These are phyloP conservation scores for Meriones unguiculatus DNA, from an alignment of 2,113 vertebrate genomes.

Conservation along the genomic window DNA sequence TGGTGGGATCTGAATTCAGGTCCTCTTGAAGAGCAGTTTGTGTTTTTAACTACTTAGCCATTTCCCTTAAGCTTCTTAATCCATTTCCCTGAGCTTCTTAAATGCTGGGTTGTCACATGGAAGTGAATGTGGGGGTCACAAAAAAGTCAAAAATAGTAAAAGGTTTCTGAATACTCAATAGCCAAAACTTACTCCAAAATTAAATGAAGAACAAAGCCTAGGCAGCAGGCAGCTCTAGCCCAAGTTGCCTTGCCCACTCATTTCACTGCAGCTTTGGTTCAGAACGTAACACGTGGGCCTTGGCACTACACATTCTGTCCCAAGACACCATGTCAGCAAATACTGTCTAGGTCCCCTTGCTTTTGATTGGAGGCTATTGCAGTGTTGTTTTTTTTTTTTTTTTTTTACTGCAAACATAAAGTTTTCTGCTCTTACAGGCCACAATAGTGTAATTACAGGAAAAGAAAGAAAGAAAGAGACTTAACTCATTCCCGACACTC, in stretches of 20 bases:
- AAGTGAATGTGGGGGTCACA: background rate
- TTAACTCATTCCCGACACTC: too few relatives aligned
- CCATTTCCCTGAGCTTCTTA: background rate
- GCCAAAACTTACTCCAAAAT: background rate
- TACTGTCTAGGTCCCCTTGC: too few relatives aligned
- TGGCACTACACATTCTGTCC: background rate
- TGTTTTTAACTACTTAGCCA: background rate
- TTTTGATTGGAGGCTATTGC: background rate
- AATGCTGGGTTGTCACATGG: background rate
- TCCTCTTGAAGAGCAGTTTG: background rate
- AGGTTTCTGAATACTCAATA: background rate
- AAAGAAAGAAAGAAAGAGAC: too few relatives aligned
- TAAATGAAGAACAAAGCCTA: background rate
- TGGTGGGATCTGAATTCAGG: background rate
- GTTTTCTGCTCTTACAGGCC: background rate
- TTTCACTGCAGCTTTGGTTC: background rate
- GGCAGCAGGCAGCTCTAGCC: too few relatives aligned
- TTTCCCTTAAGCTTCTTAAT: too few relatives aligned
- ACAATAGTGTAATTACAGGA: background rate
- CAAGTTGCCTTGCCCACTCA: too few relatives aligned
- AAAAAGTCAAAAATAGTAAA: too few relatives aligned
- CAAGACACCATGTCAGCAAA: background rate
- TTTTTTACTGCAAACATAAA: background rate
- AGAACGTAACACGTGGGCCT: background rate
- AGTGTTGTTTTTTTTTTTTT: background rate